A percentile compares a stretch with the other conserved stretches of the same genome.
These are phyloP conservation scores for Orycteropus afer DNA, from an alignment of 2,113 vertebrate species.

Conservation along the genomic window DNA sequence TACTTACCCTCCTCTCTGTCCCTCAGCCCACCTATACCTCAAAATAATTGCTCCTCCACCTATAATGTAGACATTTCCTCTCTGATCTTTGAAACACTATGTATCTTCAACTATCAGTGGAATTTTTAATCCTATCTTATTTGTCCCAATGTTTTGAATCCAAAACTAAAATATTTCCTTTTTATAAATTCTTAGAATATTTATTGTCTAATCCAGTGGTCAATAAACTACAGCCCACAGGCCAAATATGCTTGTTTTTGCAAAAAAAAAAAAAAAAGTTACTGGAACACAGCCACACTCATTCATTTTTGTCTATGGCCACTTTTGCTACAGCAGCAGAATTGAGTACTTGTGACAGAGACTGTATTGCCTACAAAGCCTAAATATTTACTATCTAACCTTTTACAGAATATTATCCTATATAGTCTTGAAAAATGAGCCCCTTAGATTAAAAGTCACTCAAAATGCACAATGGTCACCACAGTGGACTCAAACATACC, in stretches of 20 bases:
- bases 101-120: background rate
- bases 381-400: background rate
- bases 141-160: background rate
- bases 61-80: background rate
- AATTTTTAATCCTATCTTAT: background rate
- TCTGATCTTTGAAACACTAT: slow-evolving; percentile 47
- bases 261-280: slow-evolving; percentile 51
- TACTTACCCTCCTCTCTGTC: background rate
- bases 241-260: slow-evolving; percentile 8
- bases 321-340: background rate
- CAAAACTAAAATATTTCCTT: slow-evolving; percentile 23
- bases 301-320: background rate
- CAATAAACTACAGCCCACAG: background rate
- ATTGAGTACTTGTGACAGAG: background rate
- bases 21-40: background rate
- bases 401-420: background rate
- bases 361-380: background rate
- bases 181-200: slow-evolving; percentile 19
- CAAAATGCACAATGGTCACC: background rate
- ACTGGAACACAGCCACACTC: background rate
- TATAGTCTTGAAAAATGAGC: background rate
- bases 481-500: background rate
- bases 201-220: background rate
- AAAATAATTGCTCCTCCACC: background rate
- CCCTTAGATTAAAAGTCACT: background rate